These are phyloP conservation scores for Thunnus albacares DNA, from an alignment of 2,797 vertebrate genomes.

Conservation along the genomic window DNA sequence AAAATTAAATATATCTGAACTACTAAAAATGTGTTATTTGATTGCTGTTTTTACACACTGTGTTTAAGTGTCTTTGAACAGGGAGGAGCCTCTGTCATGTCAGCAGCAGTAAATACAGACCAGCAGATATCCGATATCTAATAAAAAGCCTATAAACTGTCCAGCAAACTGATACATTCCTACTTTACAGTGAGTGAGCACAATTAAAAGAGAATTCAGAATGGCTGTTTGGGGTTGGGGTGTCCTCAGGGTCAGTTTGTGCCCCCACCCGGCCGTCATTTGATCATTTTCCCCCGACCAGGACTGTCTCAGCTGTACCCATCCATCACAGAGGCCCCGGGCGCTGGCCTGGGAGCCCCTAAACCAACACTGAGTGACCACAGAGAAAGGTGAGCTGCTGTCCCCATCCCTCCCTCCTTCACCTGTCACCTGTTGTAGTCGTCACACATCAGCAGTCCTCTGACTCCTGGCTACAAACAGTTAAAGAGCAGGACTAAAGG, in stretches of 20 bases:
- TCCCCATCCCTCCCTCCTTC: slow-evolving; percentile 55
- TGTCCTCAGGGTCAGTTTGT: slow-evolving; percentile 46
- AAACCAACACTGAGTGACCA: slow-evolving; percentile 47
- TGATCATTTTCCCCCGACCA: slow-evolving; percentile 39
- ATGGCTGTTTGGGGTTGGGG: slow-evolving; percentile 13
- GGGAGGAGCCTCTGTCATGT: neutral
- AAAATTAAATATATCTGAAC: neutral
- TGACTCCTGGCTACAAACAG: slow-evolving; percentile 32
- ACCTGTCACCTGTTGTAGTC: slow-evolving; percentile 70
- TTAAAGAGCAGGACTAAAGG: slow-evolving; percentile 55
- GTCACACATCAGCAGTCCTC: slow-evolving; percentile 64
- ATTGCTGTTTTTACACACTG: slow-evolving; percentile 4
- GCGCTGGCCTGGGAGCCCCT: slow-evolving; percentile 36
- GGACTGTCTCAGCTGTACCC: slow-evolving; percentile 63
- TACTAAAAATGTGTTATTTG: neutral
- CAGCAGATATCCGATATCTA: slow-evolving; percentile 6
- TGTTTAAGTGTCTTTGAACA: neutral
- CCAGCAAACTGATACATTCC: slow-evolving; percentile 14
- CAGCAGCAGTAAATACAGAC: neutral
- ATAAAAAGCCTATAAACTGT: slow-evolving; percentile 28
- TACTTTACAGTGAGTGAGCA: slow-evolving; percentile 20
- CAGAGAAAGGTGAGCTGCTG: slow-evolving; percentile 57
- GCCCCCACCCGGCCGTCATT: slow-evolving; percentile 13
- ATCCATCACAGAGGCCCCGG: slow-evolving; percentile 63
- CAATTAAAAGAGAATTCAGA: slow-evolving; percentile 1